These are phyloP conservation scores for Eueides isabella DNA, from an alignment of 1,140 invertebrate species.

Conservation along the genomic window DNA sequence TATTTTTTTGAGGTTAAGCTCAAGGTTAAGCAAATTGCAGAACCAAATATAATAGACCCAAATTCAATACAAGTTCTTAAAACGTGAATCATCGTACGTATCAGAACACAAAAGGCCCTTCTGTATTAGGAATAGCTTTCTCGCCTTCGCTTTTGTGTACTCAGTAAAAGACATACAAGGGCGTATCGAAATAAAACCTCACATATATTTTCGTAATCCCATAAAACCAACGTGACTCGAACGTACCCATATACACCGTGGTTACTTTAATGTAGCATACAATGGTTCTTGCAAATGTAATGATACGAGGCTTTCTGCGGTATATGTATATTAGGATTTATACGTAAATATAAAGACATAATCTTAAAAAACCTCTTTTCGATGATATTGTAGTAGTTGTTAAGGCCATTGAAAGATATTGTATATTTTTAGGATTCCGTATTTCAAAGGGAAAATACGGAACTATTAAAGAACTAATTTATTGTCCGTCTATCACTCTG, in stretches of 20 bases:
- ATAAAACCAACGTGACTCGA: conserved; percentile 31
- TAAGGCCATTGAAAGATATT: neutral
- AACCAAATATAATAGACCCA: neutral
- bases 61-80: conserved; percentile 9
- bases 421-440: too few relatives aligned
- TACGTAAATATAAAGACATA: neutral
- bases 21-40: neutral
- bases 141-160: conserved; percentile 15
- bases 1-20: neutral
- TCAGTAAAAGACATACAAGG: conserved; percentile 19
- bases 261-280: conserved; percentile 30
- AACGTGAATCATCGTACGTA: conserved; percentile 16
- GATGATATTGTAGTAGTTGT: too few relatives aligned
- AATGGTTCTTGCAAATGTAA: conserved; percentile 23
- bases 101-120: conserved; percentile 25
- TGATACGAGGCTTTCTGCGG: conserved; percentile 7
- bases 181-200: conserved; percentile 27
- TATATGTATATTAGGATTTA: conserved; percentile 4
- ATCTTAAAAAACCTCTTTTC: neutral
- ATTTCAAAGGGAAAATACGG: too few relatives aligned
- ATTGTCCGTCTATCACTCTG: too few relatives aligned
- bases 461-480: too few relatives aligned
- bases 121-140: conserved; percentile 26
- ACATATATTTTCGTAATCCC: conserved; percentile 34
- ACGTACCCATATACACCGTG: conserved; percentile 20